Base-by-base conservation (phyloP, 2,113 vertebrate genomes). In the Promerops cafer region DNA sequence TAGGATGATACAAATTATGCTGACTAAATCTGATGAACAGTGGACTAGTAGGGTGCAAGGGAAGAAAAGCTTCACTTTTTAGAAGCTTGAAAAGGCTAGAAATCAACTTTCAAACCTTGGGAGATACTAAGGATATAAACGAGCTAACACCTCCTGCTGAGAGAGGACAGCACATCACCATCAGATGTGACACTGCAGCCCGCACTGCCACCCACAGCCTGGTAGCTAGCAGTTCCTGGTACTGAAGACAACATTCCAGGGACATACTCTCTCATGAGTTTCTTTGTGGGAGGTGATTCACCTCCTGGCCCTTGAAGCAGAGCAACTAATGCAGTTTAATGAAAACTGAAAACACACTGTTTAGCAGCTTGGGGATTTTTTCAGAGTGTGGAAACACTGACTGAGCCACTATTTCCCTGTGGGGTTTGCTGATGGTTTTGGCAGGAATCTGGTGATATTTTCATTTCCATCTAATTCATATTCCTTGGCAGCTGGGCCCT, bases 141-240 rank as follows among this genome's bases (percentile, higher is more conserved):
- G n/a, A 87, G 16, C 10, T 69, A 72, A 78, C 18, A 16, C 35
- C 45, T 74, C 9, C 13, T 81, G 8, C 31, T 27, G 10, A 64
- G 10, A 52, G 12, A 84, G 6, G 65, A 59, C 9, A 21, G 20
- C 21, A 40, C 7, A 15, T 45, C 11, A 27, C 26, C 23, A 16
- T 27, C 24, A 83, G 10, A 6, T 40, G 19, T 61, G 31, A 37
- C 35, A 30, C 19, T 39, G 33, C 11, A 40, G 52, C 37, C 49
- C 2, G 1, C 2, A 0, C 37, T 81, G 28, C 35, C 16, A 35
- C 3, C 2, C n/a, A 50, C 37, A 83, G 13, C 22, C 18, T 83
- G 13, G 3, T 12, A 63, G 21, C 19, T 71, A 54, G 18, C 39
- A 71, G 44, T 3, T 93, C 26, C 14, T 59, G 28, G 5, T 76